Percentiles rank a stretch among this genome's conserved stretches.
These are phyloP conservation scores for Lucinisca nassula DNA, from an alignment of 2,888 invertebrate genomes.

Conservation along the genomic window DNA sequence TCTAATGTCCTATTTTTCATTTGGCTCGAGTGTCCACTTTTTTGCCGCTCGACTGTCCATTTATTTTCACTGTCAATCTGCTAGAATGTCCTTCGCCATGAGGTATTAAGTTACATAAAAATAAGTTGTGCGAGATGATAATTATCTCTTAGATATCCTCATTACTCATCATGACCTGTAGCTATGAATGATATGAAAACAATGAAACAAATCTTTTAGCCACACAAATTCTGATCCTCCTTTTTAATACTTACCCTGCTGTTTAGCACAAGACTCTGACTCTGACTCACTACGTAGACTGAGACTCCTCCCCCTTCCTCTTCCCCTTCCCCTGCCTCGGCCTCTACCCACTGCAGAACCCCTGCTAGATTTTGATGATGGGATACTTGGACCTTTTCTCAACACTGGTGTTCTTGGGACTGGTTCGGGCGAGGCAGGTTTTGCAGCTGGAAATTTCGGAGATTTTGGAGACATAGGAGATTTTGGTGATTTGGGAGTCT, in stretches of 20 bases:
- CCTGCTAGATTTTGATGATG: conserved; percentile 31
- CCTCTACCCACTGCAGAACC: conserved; percentile 68
- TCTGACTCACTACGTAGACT: conserved; percentile 76
- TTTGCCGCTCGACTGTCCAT: too few species aligned
- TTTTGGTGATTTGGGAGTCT: conserved; percentile 36
- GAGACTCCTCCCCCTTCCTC: conserved; percentile 68
- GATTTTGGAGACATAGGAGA: conserved; percentile 20
- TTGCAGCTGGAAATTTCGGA: conserved; percentile 35
- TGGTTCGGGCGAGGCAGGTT: conserved; percentile 24
- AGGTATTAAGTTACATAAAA: too few species aligned
- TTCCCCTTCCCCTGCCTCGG: conserved; percentile 75
- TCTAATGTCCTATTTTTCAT: too few species aligned
- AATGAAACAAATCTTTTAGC: too few species aligned
- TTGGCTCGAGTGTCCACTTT: too few species aligned
- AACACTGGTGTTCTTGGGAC: conserved; percentile 41
- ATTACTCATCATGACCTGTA: too few species aligned
- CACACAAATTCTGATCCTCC: too few species aligned
- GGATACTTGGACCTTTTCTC: conserved; percentile 63
- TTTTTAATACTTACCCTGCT: neutral
- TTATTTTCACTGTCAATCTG: too few species aligned
- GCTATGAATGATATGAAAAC: too few species aligned
- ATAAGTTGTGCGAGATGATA: too few species aligned
- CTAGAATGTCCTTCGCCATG: too few species aligned
- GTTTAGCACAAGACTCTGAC: conserved; percentile 57
- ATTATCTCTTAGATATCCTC: too few species aligned